Evolutionary conservation across 1,140 invertebrate genomes (phyloP), one percentile per base, ranked within the genome.

Genomic region (Drosophila lacteicornis): DNA sequence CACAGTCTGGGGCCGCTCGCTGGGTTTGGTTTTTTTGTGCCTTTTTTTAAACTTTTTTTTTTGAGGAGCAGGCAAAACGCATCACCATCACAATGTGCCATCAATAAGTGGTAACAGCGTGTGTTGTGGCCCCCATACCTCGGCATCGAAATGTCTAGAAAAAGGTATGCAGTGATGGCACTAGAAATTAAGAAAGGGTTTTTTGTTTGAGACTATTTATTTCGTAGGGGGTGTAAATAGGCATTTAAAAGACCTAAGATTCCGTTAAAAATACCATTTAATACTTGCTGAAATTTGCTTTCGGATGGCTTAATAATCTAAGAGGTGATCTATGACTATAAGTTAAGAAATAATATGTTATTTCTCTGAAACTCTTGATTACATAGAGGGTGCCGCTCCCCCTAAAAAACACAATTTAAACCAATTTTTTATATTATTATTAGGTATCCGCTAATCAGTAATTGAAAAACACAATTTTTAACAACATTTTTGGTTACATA

Each of bases 21-120:
- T 78, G 75, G 75, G 75, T 51, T 46, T 40, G 25, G 33, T 19
- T 53, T 38, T 68, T 75, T 45, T 45, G 45, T 22, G 12, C 0
- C 25, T 30, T 25, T 70, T 42, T 47, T 27, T 19, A n/a, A 22
- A 30, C 17, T 12, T 43, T 30, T 9, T 66, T 43, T 43, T 73
- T 50, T 22, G 53, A 43, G 22, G 47, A 58, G 74, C 63, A 75
- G 59, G 70, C 59, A 56, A 75, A 88, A 88, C 85, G 85, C 85
- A 88, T 88, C 85, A 87, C 65, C 84, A 88, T 88, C 84, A 88
- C 84, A 88, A 88, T 88, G 84, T 88, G 84, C 84, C 84, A 88
- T 88, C 84, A 88, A 88, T 88, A 88, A 88, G 84, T 88, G 84
- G 85, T 88, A 88, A 90, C 84, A 88, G 84, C 84, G 78, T 88